Conservation (phyloP, 2,113 vertebrate genomes). For the Erythrocercus mccallii region DNA sequence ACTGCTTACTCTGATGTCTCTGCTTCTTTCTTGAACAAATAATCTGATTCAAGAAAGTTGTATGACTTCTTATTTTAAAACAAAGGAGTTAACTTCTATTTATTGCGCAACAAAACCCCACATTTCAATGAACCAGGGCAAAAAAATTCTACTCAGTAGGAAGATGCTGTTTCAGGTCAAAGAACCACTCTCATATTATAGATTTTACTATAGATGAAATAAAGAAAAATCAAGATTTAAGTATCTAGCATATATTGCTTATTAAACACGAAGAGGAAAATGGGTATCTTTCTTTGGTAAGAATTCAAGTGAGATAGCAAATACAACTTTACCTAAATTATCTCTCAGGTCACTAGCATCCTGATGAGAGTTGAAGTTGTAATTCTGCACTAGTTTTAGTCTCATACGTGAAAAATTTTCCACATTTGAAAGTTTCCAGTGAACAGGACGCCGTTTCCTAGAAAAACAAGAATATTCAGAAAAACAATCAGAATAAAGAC, state of each 20-base stretch:
- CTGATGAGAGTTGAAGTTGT: conserved; percentile 85
- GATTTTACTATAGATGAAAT: neutral
- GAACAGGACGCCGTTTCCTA: conserved; percentile 80
- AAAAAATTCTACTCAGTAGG: neutral
- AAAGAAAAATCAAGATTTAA: neutral
- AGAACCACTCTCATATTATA: neutral
- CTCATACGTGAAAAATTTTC: conserved; percentile 98
- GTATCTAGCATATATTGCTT: neutral
- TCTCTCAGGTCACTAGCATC: conserved; percentile 94
- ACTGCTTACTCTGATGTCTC: neutral
- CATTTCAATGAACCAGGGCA: neutral
- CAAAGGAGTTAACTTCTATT: neutral
- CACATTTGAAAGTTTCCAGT: conserved; percentile 91
- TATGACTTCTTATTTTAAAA: neutral
- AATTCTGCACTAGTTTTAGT: conserved; percentile 90
- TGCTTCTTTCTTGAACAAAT: neutral
- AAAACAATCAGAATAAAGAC: neutral
- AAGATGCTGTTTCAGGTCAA: neutral
- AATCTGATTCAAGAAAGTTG: neutral
- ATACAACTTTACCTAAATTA: conserved; percentile 84
- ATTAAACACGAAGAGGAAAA: neutral
- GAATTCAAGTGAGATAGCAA: neutral
- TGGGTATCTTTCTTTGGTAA: neutral
- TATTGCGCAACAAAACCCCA: neutral
- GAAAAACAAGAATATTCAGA: conserved; percentile 6